Evolutionary conservation across 2,797 vertebrate genomes (phyloP).

Genomic region (Holocentrus rufus): DNA sequence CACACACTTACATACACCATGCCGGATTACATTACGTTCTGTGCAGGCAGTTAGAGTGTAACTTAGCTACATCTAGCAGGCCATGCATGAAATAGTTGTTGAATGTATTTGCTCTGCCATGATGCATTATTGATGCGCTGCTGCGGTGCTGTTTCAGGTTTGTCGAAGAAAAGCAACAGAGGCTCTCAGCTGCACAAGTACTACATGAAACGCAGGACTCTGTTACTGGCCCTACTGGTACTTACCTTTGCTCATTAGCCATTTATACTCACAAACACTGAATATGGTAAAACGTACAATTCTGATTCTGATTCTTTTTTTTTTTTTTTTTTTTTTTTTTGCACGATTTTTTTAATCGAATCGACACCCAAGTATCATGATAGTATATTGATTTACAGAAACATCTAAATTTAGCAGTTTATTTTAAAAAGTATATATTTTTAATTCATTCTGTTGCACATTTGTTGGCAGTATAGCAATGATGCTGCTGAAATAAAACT

Average conservation of each 20-base stretch:
- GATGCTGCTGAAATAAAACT: too few relatives aligned
- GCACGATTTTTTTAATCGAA: too few relatives aligned
- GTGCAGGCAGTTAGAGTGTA: not conserved
- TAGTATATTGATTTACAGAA: too few relatives aligned
- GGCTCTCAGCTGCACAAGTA: slow-evolving; percentile 97
- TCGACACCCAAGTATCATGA: too few relatives aligned
- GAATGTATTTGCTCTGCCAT: not conserved
- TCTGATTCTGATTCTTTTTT: too few relatives aligned
- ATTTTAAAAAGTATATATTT: too few relatives aligned
- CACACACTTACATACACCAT: not conserved
- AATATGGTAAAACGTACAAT: not conserved
- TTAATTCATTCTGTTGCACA: too few relatives aligned
- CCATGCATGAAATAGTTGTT: not conserved
- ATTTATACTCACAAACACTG: slow-evolving; percentile 1
- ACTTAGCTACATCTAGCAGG: not conserved
- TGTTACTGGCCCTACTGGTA: slow-evolving; percentile 93
- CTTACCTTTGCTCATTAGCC: slow-evolving; percentile 12
- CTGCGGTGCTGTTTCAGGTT: slow-evolving; percentile 77
- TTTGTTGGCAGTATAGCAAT: too few relatives aligned
- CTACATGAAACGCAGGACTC: slow-evolving; percentile 95
- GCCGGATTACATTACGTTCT: not conserved
- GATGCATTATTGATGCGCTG: slow-evolving; percentile 12
- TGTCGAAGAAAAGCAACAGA: slow-evolving; percentile 95
- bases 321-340: too few relatives aligned
- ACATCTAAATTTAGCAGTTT: too few relatives aligned